Evolutionary conservation across 1,140 invertebrate genomes (phyloP).

Genomic region (Protaetia brevitarsis): DNA sequence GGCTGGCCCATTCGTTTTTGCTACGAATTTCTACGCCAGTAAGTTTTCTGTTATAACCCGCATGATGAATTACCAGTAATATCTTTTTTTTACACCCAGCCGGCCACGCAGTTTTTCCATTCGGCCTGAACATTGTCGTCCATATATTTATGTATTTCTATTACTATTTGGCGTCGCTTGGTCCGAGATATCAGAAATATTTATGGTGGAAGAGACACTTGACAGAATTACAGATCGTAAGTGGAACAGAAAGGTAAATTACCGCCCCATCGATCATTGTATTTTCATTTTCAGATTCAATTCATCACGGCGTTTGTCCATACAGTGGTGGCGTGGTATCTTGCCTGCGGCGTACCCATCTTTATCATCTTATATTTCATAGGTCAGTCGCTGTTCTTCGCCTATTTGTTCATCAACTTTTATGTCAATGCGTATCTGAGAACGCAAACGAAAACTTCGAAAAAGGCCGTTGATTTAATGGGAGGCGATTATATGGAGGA

Average conservation of each 20-base stretch:
- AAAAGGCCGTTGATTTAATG: background rate
- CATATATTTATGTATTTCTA: conserved; percentile 84
- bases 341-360: background rate
- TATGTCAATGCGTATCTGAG: background rate
- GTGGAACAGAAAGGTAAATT: conserved; percentile 31
- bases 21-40: background rate
- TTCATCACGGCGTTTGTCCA: background rate
- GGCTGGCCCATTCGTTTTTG: conserved; percentile 40
- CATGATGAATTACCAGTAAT: background rate
- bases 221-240: conserved; percentile 78
- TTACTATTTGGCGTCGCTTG: conserved; percentile 77
- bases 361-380: background rate
- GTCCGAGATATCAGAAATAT: conserved; percentile 78
- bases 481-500: background rate
- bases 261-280: background rate
- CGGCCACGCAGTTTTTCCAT: conserved; percentile 77
- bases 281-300: conserved; percentile 11
- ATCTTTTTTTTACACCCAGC: conserved; percentile 53
- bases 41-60: too few species aligned
- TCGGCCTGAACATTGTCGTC: conserved; percentile 82
- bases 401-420: conserved; percentile 10
- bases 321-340: background rate
- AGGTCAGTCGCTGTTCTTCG: background rate
- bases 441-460: background rate
- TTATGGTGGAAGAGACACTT: conserved; percentile 93